A percentile compares a stretch with the other conserved stretches of the same genome.
phyloP scores from a whole-genome alignment of 2,797 vertebrate genomes.

The Spondyliosoma cantharus region DNA sequence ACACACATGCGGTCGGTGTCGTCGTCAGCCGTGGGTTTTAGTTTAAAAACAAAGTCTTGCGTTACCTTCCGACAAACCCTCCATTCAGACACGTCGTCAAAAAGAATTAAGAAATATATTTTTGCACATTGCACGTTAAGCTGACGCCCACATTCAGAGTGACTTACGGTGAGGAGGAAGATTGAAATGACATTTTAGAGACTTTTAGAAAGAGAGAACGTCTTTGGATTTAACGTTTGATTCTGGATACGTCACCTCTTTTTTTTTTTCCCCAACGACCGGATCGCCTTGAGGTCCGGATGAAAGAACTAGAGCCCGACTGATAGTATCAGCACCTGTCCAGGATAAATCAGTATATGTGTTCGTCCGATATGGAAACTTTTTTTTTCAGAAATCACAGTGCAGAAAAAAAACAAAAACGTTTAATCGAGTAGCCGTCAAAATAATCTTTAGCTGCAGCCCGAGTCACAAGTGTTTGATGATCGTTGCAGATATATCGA shows the following conservation, averaged over 20 bases:
- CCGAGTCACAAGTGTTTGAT: too few species aligned
- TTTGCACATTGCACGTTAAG: slow-evolving; percentile 33
- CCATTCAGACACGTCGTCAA: neutral
- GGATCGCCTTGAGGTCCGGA: too few species aligned
- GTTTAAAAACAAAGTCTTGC: slow-evolving; percentile 12
- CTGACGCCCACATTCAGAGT: neutral
- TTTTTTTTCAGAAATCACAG: too few species aligned
- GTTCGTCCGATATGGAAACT: too few species aligned
- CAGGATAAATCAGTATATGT: too few species aligned
- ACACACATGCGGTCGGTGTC: slow-evolving; percentile 14
- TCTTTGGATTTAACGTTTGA: neutral
- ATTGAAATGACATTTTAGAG: neutral
- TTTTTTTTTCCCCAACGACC: too few species aligned
- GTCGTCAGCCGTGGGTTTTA: slow-evolving; percentile 5
- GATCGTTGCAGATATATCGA: too few species aligned
- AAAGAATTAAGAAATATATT: slow-evolving; percentile 15
- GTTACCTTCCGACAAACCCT: slow-evolving; percentile 20
- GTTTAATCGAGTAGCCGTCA: too few species aligned
- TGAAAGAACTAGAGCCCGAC: too few species aligned
- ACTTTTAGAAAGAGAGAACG: neutral
- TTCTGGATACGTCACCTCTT: neutral
- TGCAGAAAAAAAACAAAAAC: too few species aligned
- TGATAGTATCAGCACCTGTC: too few species aligned
- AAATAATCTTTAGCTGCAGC: too few species aligned
- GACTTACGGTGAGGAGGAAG: neutral